Evolutionary conservation across 1,140 invertebrate species (phyloP), one percentile per base, ranked within the genome.

Genomic region (Linepithema humile): DNA sequence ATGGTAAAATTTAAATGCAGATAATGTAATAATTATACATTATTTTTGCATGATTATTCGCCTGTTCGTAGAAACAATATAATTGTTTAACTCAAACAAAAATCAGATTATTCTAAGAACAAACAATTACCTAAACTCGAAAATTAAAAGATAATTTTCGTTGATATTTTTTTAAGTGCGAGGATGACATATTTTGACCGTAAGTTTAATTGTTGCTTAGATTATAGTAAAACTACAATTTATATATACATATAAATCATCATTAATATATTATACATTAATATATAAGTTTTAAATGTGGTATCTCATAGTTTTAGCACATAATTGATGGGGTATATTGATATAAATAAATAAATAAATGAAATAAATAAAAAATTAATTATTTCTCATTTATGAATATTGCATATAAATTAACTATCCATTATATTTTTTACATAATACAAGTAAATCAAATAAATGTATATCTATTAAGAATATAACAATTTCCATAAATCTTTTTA

Each of bases 311-410:
- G 10, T 32, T 38, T 77, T 50, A 77, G 17, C 32, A 23, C 53
- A 74, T 29, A 48, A 77, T 77, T 15, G 20, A 67, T 65, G 35
- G 17, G 43, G 43, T 77, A 50, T 53, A 67, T 50, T 35, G 3
- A 45, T 74, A 23, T 7, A 35, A 15, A 53, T 57, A 23, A 32
- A 57, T 6, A 32, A 70, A 55, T 65, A n/a, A n/a, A n/a, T n/a
- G n/a, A n/a, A n/a, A n/a, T n/a, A n/a, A n/a, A n/a, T n/a, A n/a
- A n/a, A n/a, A 73, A 73, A 74, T 59, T 23, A 57, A 73, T 45
- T 55, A 38, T 55, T 38, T 74, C 38, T 15, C 0, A 0, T 55
- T 74, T n/a, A 53, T 53, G 17, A 0, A 50, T 53, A 35, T 70
- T 50, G 35, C 1, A 70, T 9, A 17, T 55, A 26, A 55, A 9